Evolutionary conservation across 2,113 vertebrate species (phyloP).

Genomic region (Neolamprologus ventralis): DNA sequence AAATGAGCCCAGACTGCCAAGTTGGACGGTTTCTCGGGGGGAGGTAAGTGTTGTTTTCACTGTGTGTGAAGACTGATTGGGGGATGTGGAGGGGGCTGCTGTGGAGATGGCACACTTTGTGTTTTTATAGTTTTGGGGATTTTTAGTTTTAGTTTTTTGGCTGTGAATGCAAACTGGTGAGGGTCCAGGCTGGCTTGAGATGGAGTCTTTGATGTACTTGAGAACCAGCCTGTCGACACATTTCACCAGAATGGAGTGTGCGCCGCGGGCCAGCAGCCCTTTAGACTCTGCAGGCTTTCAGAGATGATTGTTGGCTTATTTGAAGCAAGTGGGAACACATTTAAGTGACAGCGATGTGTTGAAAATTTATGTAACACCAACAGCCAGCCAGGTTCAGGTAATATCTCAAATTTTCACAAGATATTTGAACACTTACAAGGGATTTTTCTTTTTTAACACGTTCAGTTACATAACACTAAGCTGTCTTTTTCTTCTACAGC

Average conservation of each 20-base stretch:
- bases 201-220: not conserved
- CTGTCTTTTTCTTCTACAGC: not conserved
- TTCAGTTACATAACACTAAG: conserved; percentile 17
- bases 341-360: not conserved
- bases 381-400: not conserved
- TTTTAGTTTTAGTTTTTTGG: not conserved
- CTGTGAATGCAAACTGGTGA: not conserved
- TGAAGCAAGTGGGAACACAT: not conserved
- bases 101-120: not conserved
- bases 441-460: not conserved
- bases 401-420: not conserved
- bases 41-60: not conserved
- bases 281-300: not conserved
- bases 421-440: not conserved
- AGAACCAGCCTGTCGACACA: not conserved
- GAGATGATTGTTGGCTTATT: not conserved
- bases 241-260: not conserved
- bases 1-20: not conserved
- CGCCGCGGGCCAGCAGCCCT: not conserved
- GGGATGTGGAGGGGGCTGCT: not conserved
- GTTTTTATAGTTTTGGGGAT: not conserved
- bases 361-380: not conserved
- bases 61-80: not conserved
- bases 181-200: not conserved
- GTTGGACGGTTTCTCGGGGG: not conserved